A percentile compares a stretch with the other conserved stretches of the same genome.
phyloP scores from a whole-genome alignment of 2,113 vertebrate species.

The Eolophus roseicapilla region DNA sequence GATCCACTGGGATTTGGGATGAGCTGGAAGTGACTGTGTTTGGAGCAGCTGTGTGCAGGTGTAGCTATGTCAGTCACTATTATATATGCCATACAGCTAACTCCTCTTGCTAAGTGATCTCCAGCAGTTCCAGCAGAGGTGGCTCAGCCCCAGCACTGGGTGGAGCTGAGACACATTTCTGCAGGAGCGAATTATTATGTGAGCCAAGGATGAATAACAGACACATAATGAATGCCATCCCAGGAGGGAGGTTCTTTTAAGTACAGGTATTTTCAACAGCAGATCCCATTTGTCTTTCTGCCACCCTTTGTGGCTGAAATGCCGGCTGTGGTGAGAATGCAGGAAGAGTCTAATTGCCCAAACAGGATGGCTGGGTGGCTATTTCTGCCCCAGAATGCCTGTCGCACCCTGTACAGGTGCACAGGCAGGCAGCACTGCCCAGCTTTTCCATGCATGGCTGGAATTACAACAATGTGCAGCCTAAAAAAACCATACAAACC shows the following conservation, averaged over 20 bases:
- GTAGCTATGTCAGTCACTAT: neutral
- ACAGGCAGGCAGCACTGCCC: neutral
- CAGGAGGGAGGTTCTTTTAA: slow-evolving; percentile 30
- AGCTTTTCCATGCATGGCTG: neutral
- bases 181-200: slow-evolving; percentile 11
- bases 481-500: neutral
- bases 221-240: neutral
- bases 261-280: slow-evolving; percentile 8
- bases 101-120: neutral
- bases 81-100: neutral
- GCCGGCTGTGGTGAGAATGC: neutral
- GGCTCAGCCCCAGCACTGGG: neutral
- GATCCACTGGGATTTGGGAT: neutral
- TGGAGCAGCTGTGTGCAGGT: neutral
- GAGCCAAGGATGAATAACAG: slow-evolving; percentile 31
- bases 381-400: slow-evolving; percentile 40
- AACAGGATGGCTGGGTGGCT: slow-evolving; percentile 23
- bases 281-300: neutral
- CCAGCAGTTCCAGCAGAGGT: neutral
- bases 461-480: neutral
- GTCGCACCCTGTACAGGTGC: slow-evolving; percentile 61
- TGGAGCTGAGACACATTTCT: neutral
- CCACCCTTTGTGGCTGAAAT: neutral
- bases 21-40: fast-evolving
- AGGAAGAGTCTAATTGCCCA: slow-evolving; percentile 48